A percentile compares a stretch with the other conserved stretches of the same genome.
Conservation (phyloP, 2,888 invertebrate genomes). For the Dynastes hyllus region DNA sequence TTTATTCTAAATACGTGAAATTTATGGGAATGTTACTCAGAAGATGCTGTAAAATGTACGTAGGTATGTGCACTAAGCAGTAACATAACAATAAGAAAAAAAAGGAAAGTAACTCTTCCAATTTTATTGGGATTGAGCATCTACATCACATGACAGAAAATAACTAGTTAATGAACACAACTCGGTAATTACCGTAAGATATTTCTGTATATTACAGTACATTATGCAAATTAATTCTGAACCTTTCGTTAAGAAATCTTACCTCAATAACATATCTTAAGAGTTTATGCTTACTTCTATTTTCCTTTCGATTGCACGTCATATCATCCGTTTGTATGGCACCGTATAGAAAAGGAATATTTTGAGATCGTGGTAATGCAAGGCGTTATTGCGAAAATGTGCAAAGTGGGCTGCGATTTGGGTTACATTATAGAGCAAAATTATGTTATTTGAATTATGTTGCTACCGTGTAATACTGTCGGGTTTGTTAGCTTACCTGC, state of each 20-base stretch:
- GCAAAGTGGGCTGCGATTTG: constrained; percentile 12
- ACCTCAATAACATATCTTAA: background rate
- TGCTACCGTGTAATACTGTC: background rate
- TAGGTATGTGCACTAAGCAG: no score
- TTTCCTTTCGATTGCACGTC: background rate
- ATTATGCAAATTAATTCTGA: constrained; percentile 18
- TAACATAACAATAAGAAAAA: no score
- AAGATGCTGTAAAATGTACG: no score
- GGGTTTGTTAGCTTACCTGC: constrained; percentile 73
- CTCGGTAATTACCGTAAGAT: constrained; percentile 8
- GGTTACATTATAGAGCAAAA: constrained; percentile 4
- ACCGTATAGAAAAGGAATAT: constrained; percentile 9
- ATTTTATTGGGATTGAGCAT: no score
- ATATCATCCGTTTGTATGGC: background rate
- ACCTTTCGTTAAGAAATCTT: background rate
- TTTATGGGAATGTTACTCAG: background rate
- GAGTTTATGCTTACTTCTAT: background rate
- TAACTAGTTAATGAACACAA: background rate
- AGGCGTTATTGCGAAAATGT: background rate
- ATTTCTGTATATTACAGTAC: background rate
- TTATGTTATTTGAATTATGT: constrained; percentile 7
- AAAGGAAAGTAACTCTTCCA: no score
- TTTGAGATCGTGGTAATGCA: background rate
- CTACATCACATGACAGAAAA: no score
- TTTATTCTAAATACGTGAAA: background rate